Base-by-base conservation (phyloP, 1,140 invertebrate genomes). In the Riptortus pedestris region DNA sequence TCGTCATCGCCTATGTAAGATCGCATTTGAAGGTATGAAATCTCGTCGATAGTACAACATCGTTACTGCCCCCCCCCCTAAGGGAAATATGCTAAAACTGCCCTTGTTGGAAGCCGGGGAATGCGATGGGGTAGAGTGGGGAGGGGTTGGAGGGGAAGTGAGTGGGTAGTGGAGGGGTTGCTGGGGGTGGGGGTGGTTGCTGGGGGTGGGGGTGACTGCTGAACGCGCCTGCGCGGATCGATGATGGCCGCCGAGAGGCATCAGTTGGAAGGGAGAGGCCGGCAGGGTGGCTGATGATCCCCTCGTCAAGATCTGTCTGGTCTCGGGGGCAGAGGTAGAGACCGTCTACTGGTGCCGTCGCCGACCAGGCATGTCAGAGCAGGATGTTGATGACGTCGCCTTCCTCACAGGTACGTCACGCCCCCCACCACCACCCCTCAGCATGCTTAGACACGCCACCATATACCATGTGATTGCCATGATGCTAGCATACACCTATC, bases 351-450 rank as follows among this genome's bases (percentile, higher is more conserved):
- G 75, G 75, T 70, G 73, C 66, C 70, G 73, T 27, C 22, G 43
- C 31, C 58, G 63, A 33, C 58, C 31, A 22, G 47, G 28, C 65
- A 88, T 87, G 85, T 87, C 86, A 74, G 90, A 93, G 72, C 88
- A 90, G 74, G 90, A 94, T 81, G 83, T 93, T 70, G 91, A 93
- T 74, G 90, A 94, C 79, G 90, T 91, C 71, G 90, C 90, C 33
- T 93, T 93, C 79, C 78, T 93, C 72, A 92, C 90, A 80, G 90
- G 90, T 55, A 55, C 18, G 20, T 90, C 69, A 7, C 18, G 45
- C 18, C 45, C 7, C 14, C 31, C 31, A 38, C 31, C 14, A 5
- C 14, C 31, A 38, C 31, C 5, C 31, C 31, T 38, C 28, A 26
- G 12, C 26, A 9, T 14, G 9, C 22, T 20, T 20, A 7, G 7